Base-by-base conservation (phyloP, 2,113 vertebrate species). In the Indicator indicator region DNA sequence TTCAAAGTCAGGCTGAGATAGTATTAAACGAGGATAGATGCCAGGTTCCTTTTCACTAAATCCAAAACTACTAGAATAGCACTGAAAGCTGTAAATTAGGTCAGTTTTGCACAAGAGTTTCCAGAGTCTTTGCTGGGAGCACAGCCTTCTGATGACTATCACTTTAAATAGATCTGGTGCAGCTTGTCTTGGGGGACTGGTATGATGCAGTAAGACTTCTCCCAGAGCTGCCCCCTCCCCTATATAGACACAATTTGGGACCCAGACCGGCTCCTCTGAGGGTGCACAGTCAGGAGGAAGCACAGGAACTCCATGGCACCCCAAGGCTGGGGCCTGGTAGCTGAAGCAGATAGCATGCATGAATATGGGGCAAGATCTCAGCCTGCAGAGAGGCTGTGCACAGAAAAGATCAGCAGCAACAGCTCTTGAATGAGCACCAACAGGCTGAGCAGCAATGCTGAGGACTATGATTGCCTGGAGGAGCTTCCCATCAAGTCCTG, bases 11-110 rank as follows among this genome's bases (percentile, higher is more conserved):
- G 83, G 65, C 91, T 94, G 81, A 91, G 86, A 92, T 72, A 73
- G 81, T 90, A 89, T 69, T 93, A 97, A 97, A 96, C 78, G 94
- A 97, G 95, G 93, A 97, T 96, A 93, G 94, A 97, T 94, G 93
- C 93, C 95, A 86, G 93, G 88, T 74, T 96, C 88, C 90, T 91
- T 81, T 88, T 95, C 9, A 4, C 93, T 92, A 68, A 91, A 82
- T 87, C 89, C 88, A 78, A 81, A 96, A 84, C 94, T 90, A 83
- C 94, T 78, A 95, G 95, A 95, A 95, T 88, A 95, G 94, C 82
- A 77, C 86, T 0, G 6, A 93, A 95, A 94, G 84, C 89, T 91
- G 77, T 89, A 94, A 94, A 96, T 91, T 77, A 95, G 96, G 95
- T 97, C 97, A 97, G 67, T 72, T 75, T 93, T 91, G 91, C 86